Evolutionary conservation across 1,140 invertebrate genomes (phyloP), one percentile per base, ranked within the genome.

Genomic region (Megalopta genalis): DNA sequence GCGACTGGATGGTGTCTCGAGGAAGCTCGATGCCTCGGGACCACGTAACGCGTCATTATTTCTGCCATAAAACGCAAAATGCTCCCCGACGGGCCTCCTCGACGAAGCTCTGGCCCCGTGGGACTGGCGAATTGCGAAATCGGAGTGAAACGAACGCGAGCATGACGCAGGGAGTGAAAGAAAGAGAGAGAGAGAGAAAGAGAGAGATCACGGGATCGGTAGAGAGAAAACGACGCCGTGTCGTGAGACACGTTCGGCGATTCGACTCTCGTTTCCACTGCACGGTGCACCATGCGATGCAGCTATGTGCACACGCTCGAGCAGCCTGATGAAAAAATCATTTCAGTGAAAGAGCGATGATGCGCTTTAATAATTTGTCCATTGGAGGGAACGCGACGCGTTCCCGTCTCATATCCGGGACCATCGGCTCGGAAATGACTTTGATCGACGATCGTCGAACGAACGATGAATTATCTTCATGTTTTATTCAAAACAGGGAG

Each of bases 221-320:
- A 64, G 62, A 72, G 49, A 37, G 72, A 77, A 32, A 71, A 66
- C 67, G 57, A 66, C 82, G 69, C 88, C 88, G 88, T 87, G 69
- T 89, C 88, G 88, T 87, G 89, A 84, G 86, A 87, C 81, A 88
- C 82, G 83, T 88, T 88, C 80, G 80, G 63, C 77, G 46, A 84
- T 67, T 66, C 75, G 73, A 77, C 74, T 90, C 87, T 87, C 82
- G 77, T 86, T 87, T 89, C 72, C 62, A 79, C 87, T 76, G 73
- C 83, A 86, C 69, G 80, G 84, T 84, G 82, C 77, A 77, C 84
- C 77, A 84, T 80, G 64, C 76, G 6, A 32, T 54, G 27, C 54
- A 25, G n/a, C 14, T n/a, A 37, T 25, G n/a, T 27, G 18, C 49
- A 21, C 49, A 6, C 16, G 16, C 18, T 14, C 49, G 42, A 18